A percentile compares a stretch with the other conserved stretches of the same genome.
Evolutionary conservation across 2,113 vertebrate genomes (phyloP).

Genomic region (Eudyptes chrysolophus): DNA sequence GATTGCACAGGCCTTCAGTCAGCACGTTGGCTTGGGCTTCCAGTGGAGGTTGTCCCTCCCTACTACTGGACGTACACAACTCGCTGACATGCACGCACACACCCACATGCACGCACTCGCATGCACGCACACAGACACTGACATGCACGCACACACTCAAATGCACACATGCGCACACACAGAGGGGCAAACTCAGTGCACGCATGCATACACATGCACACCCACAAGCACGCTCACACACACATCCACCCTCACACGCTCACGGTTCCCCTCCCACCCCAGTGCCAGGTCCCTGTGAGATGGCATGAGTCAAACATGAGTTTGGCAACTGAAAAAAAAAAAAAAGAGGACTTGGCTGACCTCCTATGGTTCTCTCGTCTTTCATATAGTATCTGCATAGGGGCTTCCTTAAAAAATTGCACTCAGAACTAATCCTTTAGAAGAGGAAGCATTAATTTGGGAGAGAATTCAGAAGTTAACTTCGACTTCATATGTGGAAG

Average conservation of each 20-base stretch:
- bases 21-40: neutral
- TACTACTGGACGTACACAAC: neutral
- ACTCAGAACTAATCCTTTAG: neutral
- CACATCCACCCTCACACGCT: too few relatives aligned
- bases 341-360: neutral
- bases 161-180: too few relatives aligned
- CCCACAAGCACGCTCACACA: too few relatives aligned
- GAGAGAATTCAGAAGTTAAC: neutral
- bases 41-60: neutral
- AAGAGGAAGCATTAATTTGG: neutral
- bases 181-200: too few relatives aligned
- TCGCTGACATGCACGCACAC: too few relatives aligned
- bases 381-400: neutral
- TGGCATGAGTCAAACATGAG: neutral
- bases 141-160: too few relatives aligned
- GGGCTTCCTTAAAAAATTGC: neutral
- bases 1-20: neutral
- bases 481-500: neutral
- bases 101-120: too few relatives aligned
- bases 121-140: too few relatives aligned
- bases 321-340: neutral
- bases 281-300: too few relatives aligned
- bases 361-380: neutral
- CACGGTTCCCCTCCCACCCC: too few relatives aligned
- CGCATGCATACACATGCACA: too few relatives aligned